phyloP scores from a whole-genome alignment of 1,140 invertebrate species.

The Formica selysi region DNA sequence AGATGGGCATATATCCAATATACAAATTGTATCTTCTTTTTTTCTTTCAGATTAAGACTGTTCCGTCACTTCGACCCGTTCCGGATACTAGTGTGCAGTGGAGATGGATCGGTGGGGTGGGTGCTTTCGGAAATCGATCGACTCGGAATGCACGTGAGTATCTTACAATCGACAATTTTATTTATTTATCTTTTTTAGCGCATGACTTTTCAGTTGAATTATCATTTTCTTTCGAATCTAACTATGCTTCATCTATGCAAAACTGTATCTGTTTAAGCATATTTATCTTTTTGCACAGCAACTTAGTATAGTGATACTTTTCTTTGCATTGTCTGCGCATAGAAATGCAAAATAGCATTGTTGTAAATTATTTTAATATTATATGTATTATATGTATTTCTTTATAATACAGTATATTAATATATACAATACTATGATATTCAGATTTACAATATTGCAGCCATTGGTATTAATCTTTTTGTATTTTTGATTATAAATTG shows the following conservation, averaged over 20 bases:
- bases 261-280: background rate
- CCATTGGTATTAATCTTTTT: constrained; percentile 37
- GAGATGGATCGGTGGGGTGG: constrained; percentile 97
- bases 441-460: constrained; percentile 55
- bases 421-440: background rate
- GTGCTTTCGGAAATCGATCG: constrained; percentile 97
- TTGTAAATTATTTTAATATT: constrained; percentile 1
- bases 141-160: constrained; percentile 95
- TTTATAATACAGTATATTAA: background rate
- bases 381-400: background rate
- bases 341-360: background rate
- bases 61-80: constrained; percentile 97
- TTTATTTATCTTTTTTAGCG: background rate
- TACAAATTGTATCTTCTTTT: constrained; percentile 43
- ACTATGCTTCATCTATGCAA: background rate
- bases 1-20: background rate
- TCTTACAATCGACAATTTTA: constrained; percentile 10
- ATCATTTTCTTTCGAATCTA: constrained; percentile 29
- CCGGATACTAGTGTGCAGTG: constrained; percentile 96
- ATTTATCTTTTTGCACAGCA: constrained; percentile 18
- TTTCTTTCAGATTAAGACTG: constrained; percentile 89
- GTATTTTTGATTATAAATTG: constrained; percentile 70
- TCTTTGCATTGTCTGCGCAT: constrained; percentile 45
- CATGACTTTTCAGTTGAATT: constrained; percentile 37
- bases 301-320: constrained; percentile 6